Conservation (phyloP, 2,113 vertebrate species). For the Capreolus pygargus region DNA sequence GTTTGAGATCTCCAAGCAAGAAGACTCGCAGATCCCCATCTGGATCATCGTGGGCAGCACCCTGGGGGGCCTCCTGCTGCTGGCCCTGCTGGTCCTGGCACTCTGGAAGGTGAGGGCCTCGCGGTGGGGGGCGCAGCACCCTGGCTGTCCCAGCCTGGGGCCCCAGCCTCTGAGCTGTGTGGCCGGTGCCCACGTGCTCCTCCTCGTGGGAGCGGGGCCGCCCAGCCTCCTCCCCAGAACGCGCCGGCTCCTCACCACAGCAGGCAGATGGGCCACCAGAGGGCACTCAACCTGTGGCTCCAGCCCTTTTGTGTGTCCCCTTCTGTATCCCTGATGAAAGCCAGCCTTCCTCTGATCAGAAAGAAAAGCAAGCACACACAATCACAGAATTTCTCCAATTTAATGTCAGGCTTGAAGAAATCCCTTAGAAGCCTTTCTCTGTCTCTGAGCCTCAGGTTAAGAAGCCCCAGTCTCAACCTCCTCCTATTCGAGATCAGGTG, state of each 20-base stretch:
- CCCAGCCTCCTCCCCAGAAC: not conserved
- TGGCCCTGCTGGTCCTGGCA: slow-evolving; percentile 89
- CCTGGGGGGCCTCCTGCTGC: slow-evolving; percentile 91
- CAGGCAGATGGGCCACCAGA: not conserved
- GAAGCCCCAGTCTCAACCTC: not conserved
- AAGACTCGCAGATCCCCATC: slow-evolving; percentile 85
- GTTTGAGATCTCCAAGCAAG: slow-evolving; percentile 90
- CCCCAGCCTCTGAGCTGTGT: not conserved
- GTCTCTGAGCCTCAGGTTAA: not conserved
- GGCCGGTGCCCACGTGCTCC: fast-evolving
- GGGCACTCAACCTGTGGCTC: not conserved
- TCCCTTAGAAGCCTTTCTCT: not conserved
- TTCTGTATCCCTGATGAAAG: not conserved
- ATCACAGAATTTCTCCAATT: not conserved
- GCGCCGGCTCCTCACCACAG: fast-evolving
- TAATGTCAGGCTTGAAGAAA: not conserved
- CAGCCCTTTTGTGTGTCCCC: not conserved
- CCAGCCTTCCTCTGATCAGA: not conserved
- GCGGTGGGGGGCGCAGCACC: fast-evolving
- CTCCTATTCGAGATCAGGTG: not conserved
- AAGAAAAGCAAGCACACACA: not conserved
- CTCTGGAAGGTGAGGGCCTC: slow-evolving; percentile 91
- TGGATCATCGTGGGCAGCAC: slow-evolving; percentile 95
- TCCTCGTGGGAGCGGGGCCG: not conserved
- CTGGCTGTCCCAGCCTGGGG: not conserved